A percentile compares a stretch with the other conserved stretches of the same genome.
These are phyloP conservation scores for Phoronis australis DNA, from an alignment of 2,888 invertebrate species.

Conservation along the genomic window DNA sequence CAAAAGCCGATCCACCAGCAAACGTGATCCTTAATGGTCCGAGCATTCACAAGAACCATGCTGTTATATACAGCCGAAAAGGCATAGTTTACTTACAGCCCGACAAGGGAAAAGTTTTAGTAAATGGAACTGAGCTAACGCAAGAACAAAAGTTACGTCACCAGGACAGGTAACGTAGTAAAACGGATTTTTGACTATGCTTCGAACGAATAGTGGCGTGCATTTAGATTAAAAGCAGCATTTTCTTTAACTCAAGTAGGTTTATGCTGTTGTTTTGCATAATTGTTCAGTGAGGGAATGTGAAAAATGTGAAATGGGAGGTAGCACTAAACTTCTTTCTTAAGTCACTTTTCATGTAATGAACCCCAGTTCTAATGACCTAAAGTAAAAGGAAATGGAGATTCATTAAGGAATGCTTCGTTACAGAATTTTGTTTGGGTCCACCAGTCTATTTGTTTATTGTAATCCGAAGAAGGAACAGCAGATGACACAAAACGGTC, in stretches of 20 bases:
- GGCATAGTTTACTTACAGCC: slow-evolving; percentile 19
- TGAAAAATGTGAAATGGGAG: too few species aligned
- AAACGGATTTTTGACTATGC: background rate
- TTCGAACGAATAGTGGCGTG: too few species aligned
- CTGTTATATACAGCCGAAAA: slow-evolving; percentile 16
- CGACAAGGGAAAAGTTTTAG: slow-evolving; percentile 13
- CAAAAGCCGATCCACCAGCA: background rate
- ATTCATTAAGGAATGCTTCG: too few species aligned
- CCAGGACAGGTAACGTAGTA: slow-evolving; percentile 18
- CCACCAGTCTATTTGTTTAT: slow-evolving; percentile 21
- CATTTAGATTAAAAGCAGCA: too few species aligned
- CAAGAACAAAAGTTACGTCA: slow-evolving; percentile 18
- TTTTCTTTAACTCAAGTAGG: too few species aligned
- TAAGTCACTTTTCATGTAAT: too few species aligned
- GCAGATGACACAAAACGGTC: slow-evolving; percentile 11
- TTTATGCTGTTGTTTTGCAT: too few species aligned
- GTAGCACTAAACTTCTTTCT: too few species aligned
- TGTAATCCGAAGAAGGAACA: slow-evolving; percentile 19
- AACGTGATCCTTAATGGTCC: background rate
- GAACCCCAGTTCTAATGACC: too few species aligned
- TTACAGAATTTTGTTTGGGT: slow-evolving; percentile 22
- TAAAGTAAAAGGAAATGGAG: too few species aligned
- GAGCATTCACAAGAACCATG: slow-evolving; percentile 25
- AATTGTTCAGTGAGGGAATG: too few species aligned
- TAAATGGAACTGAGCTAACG: slow-evolving; percentile 20